These are phyloP conservation scores for Laticauda laticaudata DNA, from an alignment of 2,113 vertebrate genomes.

Conservation along the genomic window DNA sequence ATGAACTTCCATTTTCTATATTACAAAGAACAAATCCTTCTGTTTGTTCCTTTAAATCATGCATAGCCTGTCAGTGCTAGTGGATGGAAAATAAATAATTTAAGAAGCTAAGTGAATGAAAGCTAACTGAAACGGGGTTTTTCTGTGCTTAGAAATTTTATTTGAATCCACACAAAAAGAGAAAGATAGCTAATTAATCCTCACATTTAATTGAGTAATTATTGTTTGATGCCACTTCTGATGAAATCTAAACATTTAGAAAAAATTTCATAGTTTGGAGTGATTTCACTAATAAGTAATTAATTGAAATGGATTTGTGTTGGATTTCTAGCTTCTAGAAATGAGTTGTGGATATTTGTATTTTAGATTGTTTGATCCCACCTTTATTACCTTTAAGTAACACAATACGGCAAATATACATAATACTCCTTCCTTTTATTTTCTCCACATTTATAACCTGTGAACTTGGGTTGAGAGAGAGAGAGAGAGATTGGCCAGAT, in stretches of 20 bases:
- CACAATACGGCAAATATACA: not conserved
- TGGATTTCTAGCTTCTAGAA: not conserved
- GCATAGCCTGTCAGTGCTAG: not conserved
- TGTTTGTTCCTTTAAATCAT: conserved; percentile 20
- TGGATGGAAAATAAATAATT: not conserved
- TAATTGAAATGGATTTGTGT: not conserved
- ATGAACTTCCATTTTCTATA: conserved; percentile 61
- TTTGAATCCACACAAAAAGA: not conserved
- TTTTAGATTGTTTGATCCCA: not conserved
- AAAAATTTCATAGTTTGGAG: not conserved
- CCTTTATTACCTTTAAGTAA: not conserved
- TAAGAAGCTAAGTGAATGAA: not conserved
- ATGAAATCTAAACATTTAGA: not conserved
- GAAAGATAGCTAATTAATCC: not conserved
- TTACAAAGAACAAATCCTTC: conserved; percentile 40
- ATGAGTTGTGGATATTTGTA: not conserved
- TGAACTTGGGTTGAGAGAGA: not conserved
- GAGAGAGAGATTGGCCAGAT: too few species aligned
- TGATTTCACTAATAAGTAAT: not conserved
- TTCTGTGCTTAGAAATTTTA: not conserved
- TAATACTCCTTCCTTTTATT: not conserved
- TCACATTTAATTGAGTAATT: not conserved
- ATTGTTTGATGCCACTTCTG: not conserved
- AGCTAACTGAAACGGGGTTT: not conserved
- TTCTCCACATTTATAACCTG: not conserved